A percentile compares a stretch with the other conserved stretches of the same genome.
These are phyloP conservation scores for Dyspetes luteomarginatus DNA, from an alignment of 2,888 invertebrate genomes.

Conservation along the genomic window DNA sequence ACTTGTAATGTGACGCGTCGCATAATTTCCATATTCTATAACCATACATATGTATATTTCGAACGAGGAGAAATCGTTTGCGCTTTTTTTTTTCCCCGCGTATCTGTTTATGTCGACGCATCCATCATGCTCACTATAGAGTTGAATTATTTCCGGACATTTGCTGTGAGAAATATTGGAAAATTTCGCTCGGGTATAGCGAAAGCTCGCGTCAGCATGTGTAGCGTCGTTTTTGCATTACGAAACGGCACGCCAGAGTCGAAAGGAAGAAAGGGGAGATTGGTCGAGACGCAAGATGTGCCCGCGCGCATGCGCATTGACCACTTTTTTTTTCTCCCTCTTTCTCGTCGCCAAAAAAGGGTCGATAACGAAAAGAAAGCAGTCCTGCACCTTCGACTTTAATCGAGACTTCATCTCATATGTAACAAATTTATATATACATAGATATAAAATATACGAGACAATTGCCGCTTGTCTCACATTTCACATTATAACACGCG, in stretches of 20 bases:
- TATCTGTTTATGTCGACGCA: background rate
- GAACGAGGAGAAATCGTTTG: conserved; percentile 22
- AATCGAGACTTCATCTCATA: conserved; percentile 46
- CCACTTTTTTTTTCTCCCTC: conserved; percentile 1
- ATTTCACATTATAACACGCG: conserved; percentile 8
- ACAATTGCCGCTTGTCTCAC: background rate
- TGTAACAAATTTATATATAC: no score
- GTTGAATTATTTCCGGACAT: conserved; percentile 2
- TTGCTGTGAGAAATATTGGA: background rate
- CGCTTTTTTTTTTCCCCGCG: background rate
- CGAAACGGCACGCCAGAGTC: background rate
- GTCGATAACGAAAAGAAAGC: conserved; percentile 43
- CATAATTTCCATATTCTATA: background rate
- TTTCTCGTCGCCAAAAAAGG: conserved; percentile 27
- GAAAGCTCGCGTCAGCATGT: background rate
- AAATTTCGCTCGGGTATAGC: background rate
- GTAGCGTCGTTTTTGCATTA: conserved; percentile 5
- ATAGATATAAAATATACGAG: background rate
- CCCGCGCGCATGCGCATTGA: conserved; percentile 19
- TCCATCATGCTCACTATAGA: background rate
- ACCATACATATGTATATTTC: background rate
- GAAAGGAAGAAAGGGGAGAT: background rate
- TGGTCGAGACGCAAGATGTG: no score
- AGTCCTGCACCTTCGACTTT: conserved; percentile 40
- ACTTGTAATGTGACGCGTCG: background rate